A percentile compares a stretch with the other conserved stretches of the same genome.
Conservation (phyloP, 2,797 vertebrate species). For the Chelon auratus region DNA sequence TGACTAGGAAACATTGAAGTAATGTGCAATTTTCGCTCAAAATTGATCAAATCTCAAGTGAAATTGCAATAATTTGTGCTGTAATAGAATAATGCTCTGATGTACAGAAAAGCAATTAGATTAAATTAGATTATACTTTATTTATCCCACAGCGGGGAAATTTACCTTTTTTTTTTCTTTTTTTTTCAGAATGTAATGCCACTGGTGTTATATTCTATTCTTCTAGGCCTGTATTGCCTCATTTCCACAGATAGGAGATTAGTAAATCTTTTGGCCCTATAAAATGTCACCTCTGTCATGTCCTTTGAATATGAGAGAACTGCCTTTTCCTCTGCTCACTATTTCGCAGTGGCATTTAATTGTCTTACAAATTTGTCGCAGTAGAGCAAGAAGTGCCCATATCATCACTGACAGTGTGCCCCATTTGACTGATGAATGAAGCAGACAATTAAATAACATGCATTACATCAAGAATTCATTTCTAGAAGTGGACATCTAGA, state of each 20-base stretch:
- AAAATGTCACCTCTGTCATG: conserved; percentile 36
- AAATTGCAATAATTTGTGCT: no score
- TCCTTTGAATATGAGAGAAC: conserved; percentile 14
- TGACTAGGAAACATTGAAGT: no score
- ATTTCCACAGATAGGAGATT: conserved; percentile 17
- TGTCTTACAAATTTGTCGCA: not conserved
- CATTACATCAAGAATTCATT: not conserved
- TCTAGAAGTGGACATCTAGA: not conserved
- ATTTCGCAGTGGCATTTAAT: conserved; percentile 23
- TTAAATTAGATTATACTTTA: no score
- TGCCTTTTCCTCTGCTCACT: not conserved
- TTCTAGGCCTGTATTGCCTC: conserved; percentile 10
- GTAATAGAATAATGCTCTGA: not conserved
- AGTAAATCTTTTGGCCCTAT: conserved; percentile 19
- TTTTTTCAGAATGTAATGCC: not conserved
- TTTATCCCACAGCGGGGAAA: no score
- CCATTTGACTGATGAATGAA: conserved; percentile 1
- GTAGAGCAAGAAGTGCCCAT: not conserved
- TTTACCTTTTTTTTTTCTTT: no score
- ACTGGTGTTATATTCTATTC: not conserved
- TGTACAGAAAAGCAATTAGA: not conserved
- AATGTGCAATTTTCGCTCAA: conserved; percentile 3
- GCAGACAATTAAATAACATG: not conserved
- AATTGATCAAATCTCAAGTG: no score
- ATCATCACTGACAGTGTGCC: not conserved